phyloP scores from a whole-genome alignment of 2,113 vertebrate species.

The Clarias magur region DNA sequence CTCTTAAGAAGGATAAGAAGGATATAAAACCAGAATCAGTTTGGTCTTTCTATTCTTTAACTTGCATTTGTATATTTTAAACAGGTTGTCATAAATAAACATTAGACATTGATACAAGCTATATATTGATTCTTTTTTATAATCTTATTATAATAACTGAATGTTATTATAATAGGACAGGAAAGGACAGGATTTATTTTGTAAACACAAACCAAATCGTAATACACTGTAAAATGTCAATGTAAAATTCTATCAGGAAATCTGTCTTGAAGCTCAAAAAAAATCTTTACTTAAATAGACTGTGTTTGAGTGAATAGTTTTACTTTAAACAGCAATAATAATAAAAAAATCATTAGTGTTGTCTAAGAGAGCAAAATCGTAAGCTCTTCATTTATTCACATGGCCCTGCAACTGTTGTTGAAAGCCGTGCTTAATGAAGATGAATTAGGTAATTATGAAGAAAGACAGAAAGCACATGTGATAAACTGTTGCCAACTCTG shows the following conservation, averaged over 20 bases:
- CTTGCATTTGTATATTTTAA: neutral
- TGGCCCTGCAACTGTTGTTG: constrained; percentile 23
- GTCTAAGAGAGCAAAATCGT: constrained; percentile 36
- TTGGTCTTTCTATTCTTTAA: neutral
- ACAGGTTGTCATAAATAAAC: neutral
- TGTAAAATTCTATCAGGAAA: constrained; percentile 54
- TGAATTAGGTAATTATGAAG: constrained; percentile 27
- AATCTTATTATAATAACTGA: neutral
- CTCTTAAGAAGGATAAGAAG: neutral
- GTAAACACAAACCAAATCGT: neutral
- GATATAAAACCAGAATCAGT: neutral
- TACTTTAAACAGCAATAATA: constrained; percentile 48
- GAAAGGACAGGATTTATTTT: neutral
- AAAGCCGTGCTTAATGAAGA: constrained; percentile 20
- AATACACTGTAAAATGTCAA: constrained; percentile 29
- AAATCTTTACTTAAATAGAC: constrained; percentile 50
- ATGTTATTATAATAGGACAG: neutral
- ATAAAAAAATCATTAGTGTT: constrained; percentile 44
- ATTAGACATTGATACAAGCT: neutral
- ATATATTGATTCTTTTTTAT: neutral
- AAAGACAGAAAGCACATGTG: neutral
- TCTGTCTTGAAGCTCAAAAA: constrained; percentile 47
- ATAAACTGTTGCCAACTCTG: constrained; percentile 1
- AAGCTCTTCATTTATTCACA: constrained; percentile 27
- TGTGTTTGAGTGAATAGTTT: constrained; percentile 33